These are phyloP conservation scores for Micropterix aruncella DNA, from an alignment of 2,888 invertebrate genomes.

Conservation along the genomic window DNA sequence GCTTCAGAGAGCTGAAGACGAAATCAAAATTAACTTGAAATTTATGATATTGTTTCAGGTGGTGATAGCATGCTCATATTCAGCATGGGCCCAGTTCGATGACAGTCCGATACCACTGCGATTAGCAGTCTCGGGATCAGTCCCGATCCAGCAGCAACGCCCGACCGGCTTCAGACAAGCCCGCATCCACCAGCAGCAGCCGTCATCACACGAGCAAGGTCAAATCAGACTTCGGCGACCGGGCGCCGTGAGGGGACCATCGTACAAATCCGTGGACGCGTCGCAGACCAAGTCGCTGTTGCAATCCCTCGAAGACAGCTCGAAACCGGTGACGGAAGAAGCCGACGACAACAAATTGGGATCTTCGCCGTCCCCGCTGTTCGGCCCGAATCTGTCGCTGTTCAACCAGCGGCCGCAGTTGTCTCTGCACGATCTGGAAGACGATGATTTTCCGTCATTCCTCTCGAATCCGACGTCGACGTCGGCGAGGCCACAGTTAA, in stretches of 20 bases:
- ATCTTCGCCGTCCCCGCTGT: conserved; percentile 29
- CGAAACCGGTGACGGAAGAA: conserved; percentile 55
- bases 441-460: conserved; percentile 21
- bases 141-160: conserved; percentile 23
- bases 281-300: conserved; percentile 29
- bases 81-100: conserved; percentile 35
- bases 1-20: too few relatives aligned
- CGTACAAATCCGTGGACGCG: conserved; percentile 33
- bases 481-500: conserved; percentile 28
- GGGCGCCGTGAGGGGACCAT: conserved; percentile 26
- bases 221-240: conserved; percentile 26
- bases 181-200: conserved; percentile 21
- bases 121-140: conserved; percentile 50
- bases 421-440: conserved; percentile 31
- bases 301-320: conserved; percentile 34
- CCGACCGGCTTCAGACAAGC: conserved; percentile 31
- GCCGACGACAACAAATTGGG: conserved; percentile 40
- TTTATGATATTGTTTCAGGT: conserved; percentile 22
- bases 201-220: conserved; percentile 19
- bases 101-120: conserved; percentile 45
- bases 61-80: conserved; percentile 35
- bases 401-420: conserved; percentile 22
- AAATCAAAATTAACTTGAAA: too few relatives aligned
- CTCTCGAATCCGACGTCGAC: conserved; percentile 21
- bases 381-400: conserved; percentile 18